Percentiles rank a stretch among this genome's conserved stretches.
These are phyloP conservation scores for Zaprionus nigranus DNA, from an alignment of 1,140 invertebrate genomes.

Conservation along the genomic window DNA sequence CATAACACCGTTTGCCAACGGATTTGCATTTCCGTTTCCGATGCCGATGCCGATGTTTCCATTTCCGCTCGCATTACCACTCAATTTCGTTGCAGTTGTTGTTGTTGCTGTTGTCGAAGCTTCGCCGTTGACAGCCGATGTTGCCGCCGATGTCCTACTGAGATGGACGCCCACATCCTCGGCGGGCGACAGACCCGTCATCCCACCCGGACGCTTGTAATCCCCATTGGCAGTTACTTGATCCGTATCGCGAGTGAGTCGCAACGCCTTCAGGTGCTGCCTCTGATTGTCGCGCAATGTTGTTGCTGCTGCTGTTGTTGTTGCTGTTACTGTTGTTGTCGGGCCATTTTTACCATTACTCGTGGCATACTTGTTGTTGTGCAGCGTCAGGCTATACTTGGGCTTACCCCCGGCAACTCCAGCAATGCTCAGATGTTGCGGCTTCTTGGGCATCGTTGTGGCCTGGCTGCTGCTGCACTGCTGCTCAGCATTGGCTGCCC, in stretches of 20 bases:
- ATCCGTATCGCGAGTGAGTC: conserved; percentile 52
- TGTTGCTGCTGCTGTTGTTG: too few relatives aligned
- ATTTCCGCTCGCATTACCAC: conserved; percentile 32
- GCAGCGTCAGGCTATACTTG: conserved; percentile 50
- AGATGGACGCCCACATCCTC: conserved; percentile 63
- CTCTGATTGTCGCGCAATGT: conserved; percentile 66
- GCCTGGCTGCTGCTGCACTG: conserved; percentile 4
- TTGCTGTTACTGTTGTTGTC: not conserved
- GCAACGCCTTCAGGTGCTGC: conserved; percentile 65
- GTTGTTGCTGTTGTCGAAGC: conserved; percentile 49
- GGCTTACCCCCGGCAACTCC: conserved; percentile 25
- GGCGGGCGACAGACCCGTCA: conserved; percentile 41
- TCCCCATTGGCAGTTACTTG: conserved; percentile 22
- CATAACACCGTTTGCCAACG: conserved; percentile 54
- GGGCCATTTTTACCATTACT: conserved; percentile 41
- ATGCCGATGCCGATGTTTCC: conserved; percentile 32
- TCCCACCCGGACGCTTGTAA: conserved; percentile 49
- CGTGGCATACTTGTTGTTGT: conserved; percentile 53
- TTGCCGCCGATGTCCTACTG: conserved; percentile 31
- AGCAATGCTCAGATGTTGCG: conserved; percentile 66
- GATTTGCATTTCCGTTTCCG: conserved; percentile 34
- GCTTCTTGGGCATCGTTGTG: conserved; percentile 76
- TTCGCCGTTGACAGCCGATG: conserved; percentile 54
- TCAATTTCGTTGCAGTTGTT: conserved; percentile 51
- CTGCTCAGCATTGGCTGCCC: conserved; percentile 3